Conservation (phyloP, 1,140 invertebrate genomes). For the Drosophila funebris region DNA sequence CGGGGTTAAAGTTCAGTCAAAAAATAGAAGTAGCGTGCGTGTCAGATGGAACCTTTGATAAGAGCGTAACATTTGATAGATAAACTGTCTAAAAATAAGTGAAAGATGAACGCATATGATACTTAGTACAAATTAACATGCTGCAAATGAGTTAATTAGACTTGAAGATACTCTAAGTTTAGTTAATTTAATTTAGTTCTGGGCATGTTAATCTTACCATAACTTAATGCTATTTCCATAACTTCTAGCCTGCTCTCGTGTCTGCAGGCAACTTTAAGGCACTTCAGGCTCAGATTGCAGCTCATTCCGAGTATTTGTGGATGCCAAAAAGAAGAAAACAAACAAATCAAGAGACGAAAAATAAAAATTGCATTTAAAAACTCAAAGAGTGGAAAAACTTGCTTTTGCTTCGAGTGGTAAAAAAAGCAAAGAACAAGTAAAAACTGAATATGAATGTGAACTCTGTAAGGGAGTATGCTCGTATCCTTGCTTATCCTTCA, state of each 20-base stretch:
- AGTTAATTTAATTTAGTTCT: too few species aligned
- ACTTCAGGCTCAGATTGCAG: not conserved
- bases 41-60: not conserved
- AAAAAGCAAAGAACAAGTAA: constrained; percentile 40
- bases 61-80: not conserved
- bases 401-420: constrained; percentile 45
- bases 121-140: not conserved
- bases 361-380: constrained; percentile 52
- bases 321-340: not conserved
- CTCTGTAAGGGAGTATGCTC: constrained; percentile 12
- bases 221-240: not conserved
- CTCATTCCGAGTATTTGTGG: not conserved
- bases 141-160: not conserved
- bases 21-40: constrained; percentile 35
- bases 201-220: too few species aligned
- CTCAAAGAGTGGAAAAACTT: constrained; percentile 66
- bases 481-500: constrained; percentile 60
- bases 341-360: constrained; percentile 5
- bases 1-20: constrained; percentile 7
- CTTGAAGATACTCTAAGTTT: too few species aligned
- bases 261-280: not conserved
- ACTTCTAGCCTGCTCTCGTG: not conserved
- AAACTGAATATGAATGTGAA: constrained; percentile 56
- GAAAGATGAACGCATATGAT: not conserved
- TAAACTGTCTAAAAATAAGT: not conserved